phyloP scores from a whole-genome alignment of 2,797 vertebrate species.

The Mycteria americana region DNA sequence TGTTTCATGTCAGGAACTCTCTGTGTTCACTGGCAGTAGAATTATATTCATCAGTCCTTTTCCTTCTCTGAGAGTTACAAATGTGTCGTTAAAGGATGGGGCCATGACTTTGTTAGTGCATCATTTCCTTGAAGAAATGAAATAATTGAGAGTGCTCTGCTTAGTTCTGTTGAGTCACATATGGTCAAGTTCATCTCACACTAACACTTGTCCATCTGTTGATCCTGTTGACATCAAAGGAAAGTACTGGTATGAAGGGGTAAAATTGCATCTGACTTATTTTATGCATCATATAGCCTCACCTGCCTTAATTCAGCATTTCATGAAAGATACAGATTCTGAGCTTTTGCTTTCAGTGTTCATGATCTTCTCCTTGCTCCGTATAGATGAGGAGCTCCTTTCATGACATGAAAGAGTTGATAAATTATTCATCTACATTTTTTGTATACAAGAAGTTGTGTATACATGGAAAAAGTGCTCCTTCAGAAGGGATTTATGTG shows the following conservation, averaged over 20 bases:
- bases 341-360: neutral
- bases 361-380: neutral
- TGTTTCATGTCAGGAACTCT: conserved; percentile 38
- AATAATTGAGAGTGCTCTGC: conserved; percentile 37
- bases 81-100: conserved; percentile 27
- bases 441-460: neutral
- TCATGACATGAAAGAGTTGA: neutral
- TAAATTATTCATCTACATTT: conserved; percentile 28
- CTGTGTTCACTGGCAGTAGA: neutral
- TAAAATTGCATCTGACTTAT: neutral
- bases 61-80: conserved; percentile 22
- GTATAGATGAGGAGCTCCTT: neutral
- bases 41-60: conserved; percentile 30
- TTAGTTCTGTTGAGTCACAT: neutral
- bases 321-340: neutral
- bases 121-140: conserved; percentile 55
- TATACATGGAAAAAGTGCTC: neutral
- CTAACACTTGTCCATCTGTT: neutral
- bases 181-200: conserved; percentile 3
- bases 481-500: neutral
- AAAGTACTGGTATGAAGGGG: neutral
- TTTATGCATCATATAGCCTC: neutral
- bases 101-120: conserved; percentile 22
- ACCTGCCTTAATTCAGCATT: conserved; percentile 10
- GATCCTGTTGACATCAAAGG: conserved; percentile 10